Conservation (phyloP, 2,797 vertebrate species). For the Neoniphon sammara region DNA sequence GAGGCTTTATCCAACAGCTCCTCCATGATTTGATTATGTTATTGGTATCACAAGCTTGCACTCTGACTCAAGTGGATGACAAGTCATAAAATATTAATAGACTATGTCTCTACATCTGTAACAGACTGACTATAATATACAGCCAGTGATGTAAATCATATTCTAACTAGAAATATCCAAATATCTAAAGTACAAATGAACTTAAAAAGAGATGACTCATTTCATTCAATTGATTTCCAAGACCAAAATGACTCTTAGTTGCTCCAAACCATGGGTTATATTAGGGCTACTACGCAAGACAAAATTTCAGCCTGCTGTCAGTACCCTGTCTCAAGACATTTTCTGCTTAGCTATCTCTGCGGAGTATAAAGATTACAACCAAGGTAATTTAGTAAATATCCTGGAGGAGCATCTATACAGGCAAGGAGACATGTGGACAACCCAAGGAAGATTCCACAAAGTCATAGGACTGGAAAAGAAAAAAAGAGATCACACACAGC, state of each 20-base stretch:
- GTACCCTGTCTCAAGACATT: too few species aligned
- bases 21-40: slow-evolving; percentile 65
- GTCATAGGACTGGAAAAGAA: neutral
- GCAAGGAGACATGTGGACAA: neutral
- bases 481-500: neutral
- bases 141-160: neutral
- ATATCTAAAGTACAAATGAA: neutral
- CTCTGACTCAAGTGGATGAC: neutral
- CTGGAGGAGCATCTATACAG: too few species aligned
- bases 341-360: neutral
- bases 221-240: slow-evolving; percentile 5
- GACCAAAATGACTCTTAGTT: too few species aligned
- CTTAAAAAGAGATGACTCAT: neutral
- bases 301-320: too few species aligned
- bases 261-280: too few species aligned
- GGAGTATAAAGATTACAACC: neutral
- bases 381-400: neutral
- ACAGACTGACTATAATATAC: neutral
- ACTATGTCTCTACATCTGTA: neutral
- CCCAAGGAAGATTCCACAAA: neutral
- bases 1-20: slow-evolving; percentile 6
- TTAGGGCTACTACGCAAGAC: too few species aligned
- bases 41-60: slow-evolving; percentile 67
- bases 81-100: neutral
- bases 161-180: too few species aligned